These are phyloP conservation scores for Caranx ignobilis DNA, from an alignment of 2,113 vertebrate species.

Conservation along the genomic window DNA sequence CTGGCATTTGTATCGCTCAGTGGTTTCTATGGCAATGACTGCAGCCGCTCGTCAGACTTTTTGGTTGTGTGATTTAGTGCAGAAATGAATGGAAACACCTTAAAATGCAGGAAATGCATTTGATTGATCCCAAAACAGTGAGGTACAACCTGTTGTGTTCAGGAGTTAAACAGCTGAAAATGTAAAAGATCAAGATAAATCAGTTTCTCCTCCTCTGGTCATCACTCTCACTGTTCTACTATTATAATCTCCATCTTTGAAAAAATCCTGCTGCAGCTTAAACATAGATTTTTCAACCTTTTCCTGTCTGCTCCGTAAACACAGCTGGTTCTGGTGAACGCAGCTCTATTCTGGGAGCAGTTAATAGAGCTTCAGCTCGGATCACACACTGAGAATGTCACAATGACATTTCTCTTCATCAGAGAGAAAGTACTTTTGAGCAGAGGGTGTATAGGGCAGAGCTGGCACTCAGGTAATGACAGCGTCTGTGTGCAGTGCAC, in stretches of 20 bases:
- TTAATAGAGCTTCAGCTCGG: constrained; percentile 53
- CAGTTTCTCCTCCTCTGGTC: neutral
- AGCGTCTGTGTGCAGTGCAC: constrained; percentile 39
- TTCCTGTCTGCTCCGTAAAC: constrained; percentile 15
- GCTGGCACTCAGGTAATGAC: constrained; percentile 57
- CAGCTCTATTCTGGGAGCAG: constrained; percentile 50
- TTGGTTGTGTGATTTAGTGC: no score
- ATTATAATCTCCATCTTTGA: neutral
- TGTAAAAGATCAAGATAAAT: no score
- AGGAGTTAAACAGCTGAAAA: no score
- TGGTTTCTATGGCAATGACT: no score
- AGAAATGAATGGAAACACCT: no score
- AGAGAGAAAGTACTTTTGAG: constrained; percentile 45
- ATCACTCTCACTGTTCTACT: neutral
- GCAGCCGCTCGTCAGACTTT: no score
- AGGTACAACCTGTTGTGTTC: no score
- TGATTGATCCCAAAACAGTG: no score
- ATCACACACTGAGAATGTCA: constrained; percentile 53
- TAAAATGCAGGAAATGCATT: no score
- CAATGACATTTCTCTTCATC: constrained; percentile 66
- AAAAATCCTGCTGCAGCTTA: constrained; percentile 10
- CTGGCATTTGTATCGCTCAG: no score
- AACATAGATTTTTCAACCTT: constrained; percentile 18
- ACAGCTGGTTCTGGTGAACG: constrained; percentile 2
- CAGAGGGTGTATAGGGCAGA: constrained; percentile 31